Evolutionary conservation across 2,113 vertebrate species (phyloP).

Genomic region (Sclerurus mexicanus): DNA sequence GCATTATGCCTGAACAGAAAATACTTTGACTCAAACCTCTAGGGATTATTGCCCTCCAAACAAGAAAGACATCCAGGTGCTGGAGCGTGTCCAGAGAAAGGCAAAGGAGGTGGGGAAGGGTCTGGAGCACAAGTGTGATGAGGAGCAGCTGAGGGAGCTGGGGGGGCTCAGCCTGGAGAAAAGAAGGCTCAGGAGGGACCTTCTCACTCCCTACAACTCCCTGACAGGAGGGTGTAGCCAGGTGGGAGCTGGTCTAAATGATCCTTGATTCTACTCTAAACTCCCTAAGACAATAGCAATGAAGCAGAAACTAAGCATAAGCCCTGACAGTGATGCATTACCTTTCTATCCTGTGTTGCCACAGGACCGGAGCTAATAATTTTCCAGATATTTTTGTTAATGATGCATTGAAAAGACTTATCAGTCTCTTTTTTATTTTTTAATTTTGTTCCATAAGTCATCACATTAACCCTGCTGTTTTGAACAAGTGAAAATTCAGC

Average conservation of each 20-base stretch:
- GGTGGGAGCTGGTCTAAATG: neutral
- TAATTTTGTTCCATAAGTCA: neutral
- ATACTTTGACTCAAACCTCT: neutral
- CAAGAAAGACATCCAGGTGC: neutral
- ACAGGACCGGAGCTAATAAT: neutral
- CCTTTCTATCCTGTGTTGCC: neutral
- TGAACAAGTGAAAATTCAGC: neutral
- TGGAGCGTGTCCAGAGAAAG: neutral
- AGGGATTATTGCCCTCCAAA: neutral
- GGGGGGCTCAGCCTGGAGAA: neutral
- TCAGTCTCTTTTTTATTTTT: neutral
- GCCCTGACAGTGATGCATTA: neutral
- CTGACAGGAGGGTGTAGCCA: neutral
- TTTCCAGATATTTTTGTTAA: neutral
- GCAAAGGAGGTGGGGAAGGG: neutral
- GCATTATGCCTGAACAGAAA: neutral
- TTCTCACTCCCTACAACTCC: neutral
- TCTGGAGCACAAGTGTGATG: neutral
- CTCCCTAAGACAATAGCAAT: neutral
- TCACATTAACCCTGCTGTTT: neutral
- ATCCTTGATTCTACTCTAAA: neutral
- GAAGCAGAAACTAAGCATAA: neutral
- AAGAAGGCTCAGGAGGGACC: neutral
- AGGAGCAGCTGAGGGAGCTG: neutral
- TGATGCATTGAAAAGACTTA: neutral